Evolutionary conservation across 2,797 vertebrate species (phyloP).

Genomic region (Syngnathus acus): DNA sequence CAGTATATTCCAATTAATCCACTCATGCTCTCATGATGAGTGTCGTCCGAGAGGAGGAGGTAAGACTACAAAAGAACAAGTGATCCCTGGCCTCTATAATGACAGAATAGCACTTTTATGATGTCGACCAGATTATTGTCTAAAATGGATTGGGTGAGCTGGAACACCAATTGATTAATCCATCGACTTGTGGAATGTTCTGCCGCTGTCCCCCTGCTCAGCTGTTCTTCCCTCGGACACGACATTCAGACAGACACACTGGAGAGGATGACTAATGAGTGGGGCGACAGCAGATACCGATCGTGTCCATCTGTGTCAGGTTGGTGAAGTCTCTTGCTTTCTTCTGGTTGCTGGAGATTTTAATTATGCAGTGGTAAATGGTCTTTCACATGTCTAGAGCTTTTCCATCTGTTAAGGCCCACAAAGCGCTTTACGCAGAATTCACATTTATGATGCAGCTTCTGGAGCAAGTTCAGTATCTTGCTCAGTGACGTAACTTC

Average conservation of each 20-base stretch:
- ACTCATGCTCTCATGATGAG: conserved; percentile 21
- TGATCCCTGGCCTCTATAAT: conserved; percentile 45
- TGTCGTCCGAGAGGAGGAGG: conserved; percentile 7
- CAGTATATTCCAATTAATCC: conserved; percentile 18
- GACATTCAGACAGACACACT: conserved; percentile 50
- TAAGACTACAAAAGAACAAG: conserved; percentile 23
- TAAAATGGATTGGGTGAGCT: conserved; percentile 63
- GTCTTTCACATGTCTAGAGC: too few species aligned
- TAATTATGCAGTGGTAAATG: conserved; percentile 12
- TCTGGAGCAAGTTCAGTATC: too few species aligned
- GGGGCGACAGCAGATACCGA: conserved; percentile 31
- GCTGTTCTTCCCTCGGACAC: conserved; percentile 57
- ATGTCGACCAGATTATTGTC: conserved; percentile 67
- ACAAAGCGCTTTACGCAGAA: too few species aligned
- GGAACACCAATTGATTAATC: conserved; percentile 69
- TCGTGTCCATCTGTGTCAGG: conserved; percentile 27
- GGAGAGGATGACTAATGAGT: conserved; percentile 62
- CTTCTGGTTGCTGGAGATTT: conserved; percentile 25
- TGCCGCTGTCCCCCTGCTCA: conserved; percentile 48
- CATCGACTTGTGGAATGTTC: conserved; percentile 65
- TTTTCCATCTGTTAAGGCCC: too few species aligned
- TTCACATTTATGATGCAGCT: too few species aligned
- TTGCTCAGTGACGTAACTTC: background rate
- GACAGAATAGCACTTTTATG: conserved; percentile 68
- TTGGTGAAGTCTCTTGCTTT: conserved; percentile 21